These are phyloP conservation scores for Eupsilia transversa DNA, from an alignment of 2,888 invertebrate genomes.

Conservation along the genomic window DNA sequence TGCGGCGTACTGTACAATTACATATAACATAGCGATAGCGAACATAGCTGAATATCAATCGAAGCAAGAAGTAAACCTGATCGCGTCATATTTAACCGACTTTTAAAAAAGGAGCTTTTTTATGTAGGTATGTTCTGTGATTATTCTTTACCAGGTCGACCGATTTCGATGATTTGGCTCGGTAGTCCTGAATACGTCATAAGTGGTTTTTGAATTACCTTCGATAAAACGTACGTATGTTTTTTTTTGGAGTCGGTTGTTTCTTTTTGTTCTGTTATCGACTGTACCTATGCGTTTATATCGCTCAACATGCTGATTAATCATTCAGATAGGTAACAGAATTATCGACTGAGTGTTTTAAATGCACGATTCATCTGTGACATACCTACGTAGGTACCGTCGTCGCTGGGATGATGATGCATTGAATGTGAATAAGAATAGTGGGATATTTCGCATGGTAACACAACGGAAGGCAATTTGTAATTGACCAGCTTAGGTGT, in stretches of 20 bases:
- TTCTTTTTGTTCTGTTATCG: not conserved
- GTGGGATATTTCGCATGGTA: constrained; percentile 10
- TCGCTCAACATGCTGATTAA: not conserved
- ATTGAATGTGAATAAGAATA: not conserved
- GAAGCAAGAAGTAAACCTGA: constrained; percentile 1
- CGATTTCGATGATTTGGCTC: too few species aligned
- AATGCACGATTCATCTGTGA: not conserved
- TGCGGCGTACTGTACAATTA: not conserved
- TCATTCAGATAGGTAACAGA: not conserved
- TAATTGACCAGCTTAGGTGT: not conserved
- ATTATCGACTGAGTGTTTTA: not conserved
- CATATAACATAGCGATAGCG: not conserved
- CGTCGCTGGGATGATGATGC: not conserved
- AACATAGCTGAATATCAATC: constrained; percentile 2
- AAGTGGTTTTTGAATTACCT: not conserved
- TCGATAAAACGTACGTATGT: not conserved
- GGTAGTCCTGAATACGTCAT: too few species aligned
- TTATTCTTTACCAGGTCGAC: not conserved
- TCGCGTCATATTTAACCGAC: not conserved
- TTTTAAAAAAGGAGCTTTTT: not conserved
- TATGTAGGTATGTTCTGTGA: not conserved
- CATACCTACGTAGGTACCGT: not conserved
- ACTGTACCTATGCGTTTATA: not conserved
- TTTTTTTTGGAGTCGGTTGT: not conserved
- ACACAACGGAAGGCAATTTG: not conserved